Evolutionary conservation across 2,888 invertebrate species (phyloP), one percentile per base, ranked within the genome.

Genomic region (Dicyrtoma fusca): DNA sequence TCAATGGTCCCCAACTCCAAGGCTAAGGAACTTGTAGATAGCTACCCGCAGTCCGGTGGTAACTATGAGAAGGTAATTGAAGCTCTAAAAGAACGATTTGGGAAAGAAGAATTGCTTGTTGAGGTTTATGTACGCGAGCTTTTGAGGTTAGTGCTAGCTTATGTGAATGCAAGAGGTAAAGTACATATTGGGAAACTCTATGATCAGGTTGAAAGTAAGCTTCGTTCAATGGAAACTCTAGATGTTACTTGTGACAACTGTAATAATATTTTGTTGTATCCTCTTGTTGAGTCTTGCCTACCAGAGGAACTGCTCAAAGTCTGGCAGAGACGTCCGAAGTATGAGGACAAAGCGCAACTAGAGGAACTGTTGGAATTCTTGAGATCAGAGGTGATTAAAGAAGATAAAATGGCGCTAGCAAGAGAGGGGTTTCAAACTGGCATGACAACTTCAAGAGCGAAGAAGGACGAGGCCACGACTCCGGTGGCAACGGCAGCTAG

Each of bases 61-160:
- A 72, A 72, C 19, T 72, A 72, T 26, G 49, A 59, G 11, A 72
- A 72, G 25, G 72, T 62, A 25, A 55, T 72, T 14, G 42, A 57
- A 45, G 61, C 59, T 1, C 51, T 72, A 3, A 19, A 45, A 17
- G 47, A 68, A 6, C 45, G 72, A 1, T 72, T 72, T 61, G 72
- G 66, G 13, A 47, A 34, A 45, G 55, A 72, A 19, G 45, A 51
- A 6, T 14, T 72, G 14, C 49, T 72, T 17, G 45, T 34, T 10
- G 44, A 65, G 45, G 66, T 72, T 6, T 72, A 72, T 23, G 72
- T 72, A 0, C 42, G 72, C 4, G 68, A 72, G 13, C 23, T 72
- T 3, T 23, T 72, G 34, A 25, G 59, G 6, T 17, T 72, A 26
- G 53, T 72, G 0, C n/a, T 68, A n/a, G 11, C 10, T 17, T 44